Base-by-base conservation (phyloP, 2,888 invertebrate species). In the Volucella bombylans region DNA sequence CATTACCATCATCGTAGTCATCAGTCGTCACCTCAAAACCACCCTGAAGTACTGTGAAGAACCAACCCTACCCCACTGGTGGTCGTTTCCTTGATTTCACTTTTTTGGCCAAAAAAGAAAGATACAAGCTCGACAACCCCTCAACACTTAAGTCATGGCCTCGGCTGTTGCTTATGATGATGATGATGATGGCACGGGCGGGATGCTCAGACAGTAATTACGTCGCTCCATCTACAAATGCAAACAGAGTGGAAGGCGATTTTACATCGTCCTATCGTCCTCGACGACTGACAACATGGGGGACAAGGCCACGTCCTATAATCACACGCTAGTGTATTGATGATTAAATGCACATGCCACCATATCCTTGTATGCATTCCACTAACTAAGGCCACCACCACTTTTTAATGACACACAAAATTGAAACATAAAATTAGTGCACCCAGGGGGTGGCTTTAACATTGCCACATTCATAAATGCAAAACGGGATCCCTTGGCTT, bases 281-380 rank as follows among this genome's bases (percentile, higher is more conserved):
- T 72, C 41, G 57, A 77, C 49, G 47, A 54, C 65, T 67, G 62
- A 62, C 68, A 78, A 72, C 72, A 15, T 43, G 43, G 31, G 38
- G 31, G 50, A 55, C 61, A 62, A 71, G 64, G 81, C 68, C 64
- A 38, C 14, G 52, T 59, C 18, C 49, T 59, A 45, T 62, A 64
- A 69, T 57, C 61, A 61, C 54, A 39, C 49, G 50, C 54, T 49
- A 18, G 45, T 31, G 31, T 38, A 72, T 80, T 80, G 76, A 80
- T 80, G 85, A 85, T 85, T 81, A 85, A 81, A 81, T 85, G 76
- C 85, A 85, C 81, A 81, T 85, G 85, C 81, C 85, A 72, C 85
- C 76, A 43, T 65, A 11, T 67, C 65, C 41, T 41, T 52, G 71
- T 74, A 54, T 57, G n/a, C 65, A 50, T 49, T 49, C 31, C 57